Percentiles rank a stretch among this genome's conserved stretches.
Conservation (phyloP, 2,113 vertebrate genomes). For the Pelusios castaneus region DNA sequence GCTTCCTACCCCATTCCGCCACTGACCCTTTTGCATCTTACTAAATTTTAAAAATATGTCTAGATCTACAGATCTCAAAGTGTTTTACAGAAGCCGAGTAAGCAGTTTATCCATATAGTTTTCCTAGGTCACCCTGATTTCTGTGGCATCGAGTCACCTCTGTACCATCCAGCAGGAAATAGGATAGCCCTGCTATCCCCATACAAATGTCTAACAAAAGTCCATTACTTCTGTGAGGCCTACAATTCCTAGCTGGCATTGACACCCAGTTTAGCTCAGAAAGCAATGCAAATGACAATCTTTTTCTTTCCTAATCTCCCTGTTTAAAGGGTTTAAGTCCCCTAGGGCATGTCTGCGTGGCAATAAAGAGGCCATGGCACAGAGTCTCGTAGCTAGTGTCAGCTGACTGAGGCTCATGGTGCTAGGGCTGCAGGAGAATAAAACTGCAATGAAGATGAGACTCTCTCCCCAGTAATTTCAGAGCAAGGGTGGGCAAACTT, state of each 20-base stretch:
- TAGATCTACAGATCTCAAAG: neutral
- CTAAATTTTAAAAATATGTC: neutral
- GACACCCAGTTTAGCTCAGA: neutral
- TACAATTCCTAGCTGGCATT: neutral
- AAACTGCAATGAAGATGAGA: too few species aligned
- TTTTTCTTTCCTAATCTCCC: neutral
- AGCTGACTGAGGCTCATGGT: too few species aligned
- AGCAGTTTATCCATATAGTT: neutral
- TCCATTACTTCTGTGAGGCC: neutral
- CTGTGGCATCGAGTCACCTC: neutral
- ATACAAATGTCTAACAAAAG: neutral
- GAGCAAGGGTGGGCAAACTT: too few species aligned
- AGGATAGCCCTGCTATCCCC: neutral
- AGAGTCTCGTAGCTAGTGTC: too few species aligned
- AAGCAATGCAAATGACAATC: neutral
- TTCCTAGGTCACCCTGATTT: neutral
- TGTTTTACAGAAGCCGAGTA: neutral
- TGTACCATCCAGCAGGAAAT: neutral
- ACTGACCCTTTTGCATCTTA: neutral
- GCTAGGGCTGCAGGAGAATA: too few species aligned
- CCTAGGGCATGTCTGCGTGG: neutral
- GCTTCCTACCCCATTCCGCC: neutral
- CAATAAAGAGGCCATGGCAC: too few species aligned
- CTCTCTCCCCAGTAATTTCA: too few species aligned
- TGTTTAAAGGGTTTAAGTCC: neutral